Conservation (phyloP, 1,140 invertebrate species). For the Drosophila pruinosa region DNA sequence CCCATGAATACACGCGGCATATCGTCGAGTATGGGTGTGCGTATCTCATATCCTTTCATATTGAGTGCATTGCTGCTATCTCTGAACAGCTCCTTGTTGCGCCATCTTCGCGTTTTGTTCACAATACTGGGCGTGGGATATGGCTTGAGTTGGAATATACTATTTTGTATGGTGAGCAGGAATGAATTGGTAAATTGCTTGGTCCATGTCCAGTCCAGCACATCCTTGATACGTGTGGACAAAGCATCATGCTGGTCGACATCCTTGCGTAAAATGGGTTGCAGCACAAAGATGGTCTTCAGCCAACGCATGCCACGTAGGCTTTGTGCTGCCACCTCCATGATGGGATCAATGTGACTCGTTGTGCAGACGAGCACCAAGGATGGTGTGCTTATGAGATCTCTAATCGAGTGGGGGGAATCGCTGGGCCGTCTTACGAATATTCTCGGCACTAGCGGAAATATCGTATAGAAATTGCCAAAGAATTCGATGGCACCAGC, state of each 20-base stretch:
- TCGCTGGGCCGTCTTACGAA: slow-evolving; percentile 38
- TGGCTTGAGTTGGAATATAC: slow-evolving; percentile 57
- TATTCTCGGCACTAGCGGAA: slow-evolving; percentile 51
- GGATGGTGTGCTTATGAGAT: slow-evolving; percentile 64
- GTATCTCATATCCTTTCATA: slow-evolving; percentile 57
- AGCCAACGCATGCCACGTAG: slow-evolving; percentile 49
- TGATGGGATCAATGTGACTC: slow-evolving; percentile 59
- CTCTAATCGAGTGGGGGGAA: slow-evolving; percentile 18
- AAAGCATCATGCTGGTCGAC: slow-evolving; percentile 14
- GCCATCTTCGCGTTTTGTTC: slow-evolving; percentile 58
- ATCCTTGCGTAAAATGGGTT: slow-evolving; percentile 30
- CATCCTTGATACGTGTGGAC: slow-evolving; percentile 6
- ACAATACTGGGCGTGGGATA: slow-evolving; percentile 54
- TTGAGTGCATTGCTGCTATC: slow-evolving; percentile 12
- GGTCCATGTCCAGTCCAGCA: slow-evolving; percentile 62
- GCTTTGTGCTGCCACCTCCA: slow-evolving; percentile 61
- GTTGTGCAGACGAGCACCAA: slow-evolving; percentile 65
- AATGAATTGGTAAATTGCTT: slow-evolving; percentile 63
- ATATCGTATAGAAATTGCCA: slow-evolving; percentile 43
- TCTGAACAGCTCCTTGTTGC: slow-evolving; percentile 44
- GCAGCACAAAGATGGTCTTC: slow-evolving; percentile 65
- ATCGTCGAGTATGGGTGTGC: slow-evolving; percentile 59
- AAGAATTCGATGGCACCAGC: slow-evolving; percentile 46
- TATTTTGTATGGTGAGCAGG: slow-evolving; percentile 55
- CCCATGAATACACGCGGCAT: slow-evolving; percentile 63